Percentiles rank a stretch among this genome's conserved stretches.
These are phyloP conservation scores for Xerus inauris DNA, from an alignment of 2,113 vertebrate species.

Conservation along the genomic window DNA sequence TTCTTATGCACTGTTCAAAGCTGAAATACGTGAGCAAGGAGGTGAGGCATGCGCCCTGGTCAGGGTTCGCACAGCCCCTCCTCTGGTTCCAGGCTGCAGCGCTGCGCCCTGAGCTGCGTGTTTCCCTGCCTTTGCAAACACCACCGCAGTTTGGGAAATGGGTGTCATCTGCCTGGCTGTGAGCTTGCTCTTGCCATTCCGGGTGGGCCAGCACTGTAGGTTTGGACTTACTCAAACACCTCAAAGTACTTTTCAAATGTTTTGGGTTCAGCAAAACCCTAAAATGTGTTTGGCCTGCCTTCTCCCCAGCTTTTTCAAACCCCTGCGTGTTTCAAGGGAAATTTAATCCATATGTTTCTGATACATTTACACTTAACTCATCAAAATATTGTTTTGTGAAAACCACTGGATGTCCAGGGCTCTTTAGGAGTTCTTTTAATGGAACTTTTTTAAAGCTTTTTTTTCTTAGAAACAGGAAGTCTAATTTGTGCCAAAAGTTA, in stretches of 20 bases:
- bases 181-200: not conserved
- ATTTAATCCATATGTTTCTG: constrained; percentile 78
- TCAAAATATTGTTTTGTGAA: constrained; percentile 79
- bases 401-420: constrained; percentile 66
- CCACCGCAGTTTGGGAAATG: not conserved
- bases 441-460: constrained; percentile 67
- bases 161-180: not conserved
- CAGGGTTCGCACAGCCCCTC: not conserved
- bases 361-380: constrained; percentile 79
- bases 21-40: not conserved
- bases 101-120: not conserved
- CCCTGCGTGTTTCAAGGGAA: constrained; percentile 66
- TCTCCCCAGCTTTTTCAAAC: constrained; percentile 54
- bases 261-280: constrained; percentile 55
- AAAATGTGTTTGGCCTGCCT: constrained; percentile 51
- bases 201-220: constrained; percentile 22
- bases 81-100: not conserved
- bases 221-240: constrained; percentile 58
- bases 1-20: not conserved
- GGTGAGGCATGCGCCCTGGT: not conserved
- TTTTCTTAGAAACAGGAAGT: constrained; percentile 79
- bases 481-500: constrained; percentile 59
- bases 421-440: constrained; percentile 67
- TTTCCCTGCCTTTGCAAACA: not conserved
- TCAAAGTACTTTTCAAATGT: constrained; percentile 59